Base-by-base conservation (phyloP, 2,797 vertebrate species). In the Gallinago nigripennis region DNA sequence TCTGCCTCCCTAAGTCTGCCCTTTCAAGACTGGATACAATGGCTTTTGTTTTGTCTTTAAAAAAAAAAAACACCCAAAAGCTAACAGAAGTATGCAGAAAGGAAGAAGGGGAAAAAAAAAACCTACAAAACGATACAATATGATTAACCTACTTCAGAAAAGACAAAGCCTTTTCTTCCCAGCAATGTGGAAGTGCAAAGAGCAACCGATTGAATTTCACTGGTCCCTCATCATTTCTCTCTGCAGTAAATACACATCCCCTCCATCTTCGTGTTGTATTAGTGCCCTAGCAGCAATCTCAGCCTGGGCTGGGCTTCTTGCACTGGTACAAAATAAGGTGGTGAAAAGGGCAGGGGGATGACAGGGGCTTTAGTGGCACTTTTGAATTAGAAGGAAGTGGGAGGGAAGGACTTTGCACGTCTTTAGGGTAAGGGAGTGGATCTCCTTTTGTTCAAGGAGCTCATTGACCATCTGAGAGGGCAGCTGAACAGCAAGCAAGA, bases 191-290 rank as follows among this genome's bases (percentile, higher is more conserved):
- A 60, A 88, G 31, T 6, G 10, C 0, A 0, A 82, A 90, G 60
- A 48, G 33, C 51, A 86, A 37, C 10, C 1, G 12, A 35, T 0
- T 56, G 56, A 50, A 41, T 27, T 66, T 85, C 60, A 24, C 21
- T 31, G 9, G 30, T 53, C 39, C 24, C 51, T 60, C 37, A 13
- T 25, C 41, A 50, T 51, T 41, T 79, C 63, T 54, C 39, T 11
- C 66, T 35, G 63, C 41, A 50, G 54, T 2, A 7, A 20, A 9
- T 3, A 17, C 35, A n/a, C 43, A 24, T 16, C 9, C 15, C 4
- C 30, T 56, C 56, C 33, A 27, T 5, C 60, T 25, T 46, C 10
- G 1, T 1, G 1, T 1, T 45, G n/a, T 31, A 24, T 16, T 9
- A 19, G 21, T 43, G 53, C 4, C 41, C 11, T 0, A 16, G 53